phyloP scores from a whole-genome alignment of 92 coral and sea anemone genomes.

The Umimayanthus kanabou region DNA sequence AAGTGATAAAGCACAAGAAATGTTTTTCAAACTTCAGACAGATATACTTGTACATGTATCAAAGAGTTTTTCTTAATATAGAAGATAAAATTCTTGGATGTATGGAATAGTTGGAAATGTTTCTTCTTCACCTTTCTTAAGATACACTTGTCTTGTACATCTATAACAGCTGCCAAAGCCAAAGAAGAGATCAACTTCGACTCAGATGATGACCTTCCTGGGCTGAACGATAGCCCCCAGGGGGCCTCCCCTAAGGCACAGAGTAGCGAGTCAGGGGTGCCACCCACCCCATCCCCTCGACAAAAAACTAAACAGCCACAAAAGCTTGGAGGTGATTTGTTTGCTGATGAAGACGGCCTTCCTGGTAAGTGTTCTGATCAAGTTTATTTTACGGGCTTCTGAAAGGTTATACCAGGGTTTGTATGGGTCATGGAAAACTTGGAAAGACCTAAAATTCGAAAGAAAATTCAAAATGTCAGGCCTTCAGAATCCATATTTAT shows the following conservation, averaged over 20 bases:
- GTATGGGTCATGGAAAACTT: too few species aligned
- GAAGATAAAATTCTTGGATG: too few species aligned
- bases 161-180: slow-evolving; percentile 44
- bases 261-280: not conserved
- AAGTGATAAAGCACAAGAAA: too few species aligned
- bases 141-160: not conserved
- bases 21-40: too few species aligned
- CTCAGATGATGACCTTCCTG: slow-evolving; percentile 90
- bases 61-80: too few species aligned
- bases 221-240: slow-evolving; percentile 68
- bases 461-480: not conserved
- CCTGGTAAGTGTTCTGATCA: slow-evolving; percentile 55
- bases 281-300: slow-evolving; percentile 38
- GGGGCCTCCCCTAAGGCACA: slow-evolving; percentile 43
- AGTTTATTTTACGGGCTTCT: not conserved
- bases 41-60: too few species aligned
- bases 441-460: not conserved
- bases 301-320: slow-evolving; percentile 34
- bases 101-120: not conserved
- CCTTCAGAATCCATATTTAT: too few species aligned
- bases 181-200: slow-evolving; percentile 85
- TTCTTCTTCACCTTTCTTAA: not conserved
- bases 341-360: slow-evolving; percentile 87
- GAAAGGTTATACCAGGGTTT: not conserved
- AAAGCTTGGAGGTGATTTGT: slow-evolving; percentile 64